Conservation (phyloP, 2,797 vertebrate genomes). For the Sebastes hubbsi region DNA sequence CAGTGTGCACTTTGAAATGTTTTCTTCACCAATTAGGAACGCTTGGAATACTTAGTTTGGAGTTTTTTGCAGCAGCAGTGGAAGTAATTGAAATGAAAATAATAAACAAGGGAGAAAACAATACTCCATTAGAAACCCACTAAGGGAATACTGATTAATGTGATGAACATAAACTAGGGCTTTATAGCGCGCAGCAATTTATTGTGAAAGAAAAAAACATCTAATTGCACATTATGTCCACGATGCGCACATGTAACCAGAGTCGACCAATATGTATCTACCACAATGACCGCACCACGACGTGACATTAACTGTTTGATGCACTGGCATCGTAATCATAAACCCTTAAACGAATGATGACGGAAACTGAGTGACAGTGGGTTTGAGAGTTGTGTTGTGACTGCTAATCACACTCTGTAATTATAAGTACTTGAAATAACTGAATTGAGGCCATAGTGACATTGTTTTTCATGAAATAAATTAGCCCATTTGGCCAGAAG, state of each 20-base stretch:
- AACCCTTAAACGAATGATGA: neutral
- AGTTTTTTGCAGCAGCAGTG: constrained; percentile 13
- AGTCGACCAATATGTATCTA: neutral
- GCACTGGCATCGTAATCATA: neutral
- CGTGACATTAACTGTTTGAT: neutral
- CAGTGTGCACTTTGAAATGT: constrained; percentile 43
- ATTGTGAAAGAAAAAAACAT: neutral
- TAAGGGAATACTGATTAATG: constrained; percentile 30
- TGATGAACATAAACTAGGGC: constrained; percentile 22
- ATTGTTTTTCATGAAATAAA: constrained; percentile 4
- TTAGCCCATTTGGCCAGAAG: constrained; percentile 19
- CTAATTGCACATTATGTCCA: constrained; percentile 9
- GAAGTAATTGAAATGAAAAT: constrained; percentile 34
- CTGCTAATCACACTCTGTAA: constrained; percentile 18
- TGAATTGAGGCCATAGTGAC: neutral
- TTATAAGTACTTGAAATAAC: constrained; percentile 27
- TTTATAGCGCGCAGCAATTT: constrained; percentile 5
- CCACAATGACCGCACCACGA: neutral
- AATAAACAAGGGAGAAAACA: neutral
- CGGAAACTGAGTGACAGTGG: neutral
- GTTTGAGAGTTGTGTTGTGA: neutral
- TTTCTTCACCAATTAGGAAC: constrained; percentile 42
- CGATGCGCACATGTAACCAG: neutral
- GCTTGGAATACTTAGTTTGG: constrained; percentile 24
- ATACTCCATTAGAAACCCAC: constrained; percentile 25